These are phyloP conservation scores for Cygnus atratus DNA, from an alignment of 2,113 vertebrate genomes.

Conservation along the genomic window DNA sequence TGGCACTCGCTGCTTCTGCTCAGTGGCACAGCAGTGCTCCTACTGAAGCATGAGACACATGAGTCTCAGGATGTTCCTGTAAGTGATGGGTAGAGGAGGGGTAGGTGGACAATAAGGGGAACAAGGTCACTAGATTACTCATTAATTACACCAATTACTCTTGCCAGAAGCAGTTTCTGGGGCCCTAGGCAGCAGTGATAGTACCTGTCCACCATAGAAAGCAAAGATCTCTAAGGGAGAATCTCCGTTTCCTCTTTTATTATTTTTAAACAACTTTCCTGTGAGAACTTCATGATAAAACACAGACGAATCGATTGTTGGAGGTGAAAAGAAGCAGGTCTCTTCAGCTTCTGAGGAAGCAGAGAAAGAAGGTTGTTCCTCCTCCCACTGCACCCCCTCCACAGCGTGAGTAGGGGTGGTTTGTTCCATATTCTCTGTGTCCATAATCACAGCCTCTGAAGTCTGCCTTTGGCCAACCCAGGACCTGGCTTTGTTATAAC, in stretches of 20 bases:
- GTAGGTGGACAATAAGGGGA: not conserved
- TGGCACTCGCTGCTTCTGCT: not conserved
- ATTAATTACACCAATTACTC: not conserved
- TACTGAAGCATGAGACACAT: accelerated
- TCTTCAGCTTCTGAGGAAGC: not conserved
- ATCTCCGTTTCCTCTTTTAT: not conserved
- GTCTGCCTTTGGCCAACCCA: not conserved
- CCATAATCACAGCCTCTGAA: not conserved
- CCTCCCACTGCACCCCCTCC: not conserved
- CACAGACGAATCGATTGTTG: not conserved
- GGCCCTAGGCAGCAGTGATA: not conserved
- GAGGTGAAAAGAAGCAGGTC: not conserved
- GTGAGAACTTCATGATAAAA: not conserved
- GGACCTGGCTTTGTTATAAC: not conserved
- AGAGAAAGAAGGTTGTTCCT: not conserved
- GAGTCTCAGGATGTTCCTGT: not conserved
- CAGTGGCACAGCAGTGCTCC: accelerated
- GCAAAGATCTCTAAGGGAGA: not conserved
- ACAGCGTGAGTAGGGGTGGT: not conserved
- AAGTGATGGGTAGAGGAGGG: not conserved
- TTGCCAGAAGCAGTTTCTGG: too few relatives aligned
- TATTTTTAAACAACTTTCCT: not conserved
- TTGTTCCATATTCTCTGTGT: not conserved
- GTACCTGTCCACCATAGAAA: not conserved
- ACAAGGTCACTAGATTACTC: not conserved